Evolutionary conservation across 1,140 invertebrate genomes (phyloP), one percentile per base, ranked within the genome.

Genomic region (Drosophila nebulosa): DNA sequence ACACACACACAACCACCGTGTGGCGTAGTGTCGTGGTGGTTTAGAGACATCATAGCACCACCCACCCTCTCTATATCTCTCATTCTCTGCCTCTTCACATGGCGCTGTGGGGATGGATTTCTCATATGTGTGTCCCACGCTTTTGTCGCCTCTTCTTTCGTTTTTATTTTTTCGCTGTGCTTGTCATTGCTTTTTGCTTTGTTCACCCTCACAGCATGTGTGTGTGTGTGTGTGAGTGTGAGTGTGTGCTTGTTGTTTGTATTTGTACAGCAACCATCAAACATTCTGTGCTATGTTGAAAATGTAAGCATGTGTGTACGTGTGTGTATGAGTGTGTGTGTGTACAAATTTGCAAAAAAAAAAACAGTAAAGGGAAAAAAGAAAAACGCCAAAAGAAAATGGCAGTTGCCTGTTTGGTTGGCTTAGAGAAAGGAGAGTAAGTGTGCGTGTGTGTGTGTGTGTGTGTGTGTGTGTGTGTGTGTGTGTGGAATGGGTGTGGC

Each of bases 261-360:
- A 78, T 81, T 86, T 80, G 78, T 86, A 88, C 83, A 86, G 83
- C 83, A 86, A 86, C 83, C 83, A 86, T 86, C 84, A 86, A 86
- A 86, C 83, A 88, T 88, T 86, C 81, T 68, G 70, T 79, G 50
- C 58, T 84, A 76, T 83, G 64, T 80, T 69, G 55, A 50, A 62
- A 85, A 77, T 85, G 53, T 79, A 53, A 79, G 55, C 76, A 62
- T 60, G 60, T 74, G 52, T 83, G 63, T 26, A 60, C n/a, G 50
- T 61, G 50, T 24, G 35, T 64, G 59, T 63, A 39, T 50, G 64
- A n/a, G 50, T 61, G 50, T 24, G 35, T 64, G 59, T 63, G 52
- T 50, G 27, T 69, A 73, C 73, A 75, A 76, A 76, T 78, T 74
- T 64, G 72, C 72, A 46, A 79, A 85, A 77, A 46, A 39, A 39